Evolutionary conservation across 2,113 vertebrate species (phyloP), one percentile per base, ranked within the genome.

Genomic region (Notothenia rossii): DNA sequence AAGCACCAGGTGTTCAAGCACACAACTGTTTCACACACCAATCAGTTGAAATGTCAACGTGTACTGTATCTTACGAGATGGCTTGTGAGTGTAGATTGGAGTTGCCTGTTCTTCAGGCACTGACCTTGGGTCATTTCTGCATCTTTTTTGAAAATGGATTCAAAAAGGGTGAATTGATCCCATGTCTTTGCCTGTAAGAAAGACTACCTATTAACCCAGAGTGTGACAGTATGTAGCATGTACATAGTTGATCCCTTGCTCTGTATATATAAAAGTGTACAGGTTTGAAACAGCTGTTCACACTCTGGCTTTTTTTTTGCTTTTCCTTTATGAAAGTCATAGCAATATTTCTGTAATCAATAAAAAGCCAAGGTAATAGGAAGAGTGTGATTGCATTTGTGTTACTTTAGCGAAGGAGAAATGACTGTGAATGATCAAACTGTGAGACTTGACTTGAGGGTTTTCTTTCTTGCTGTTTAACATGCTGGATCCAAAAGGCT

Each of bases 321-420:
- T 78, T 92, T 86, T 91, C 79, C 90, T 89, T 84, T 61, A 61
- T 89, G 55, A 89, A 88, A 88, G 65, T 89, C 87, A 90, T 85
- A 94, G 93, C 92, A 94, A 94, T 94, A 94, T 93, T 93, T 92
- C 88, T 91, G 86, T 91, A 85, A 92, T 81, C 78, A 88, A 89
- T 90, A 50, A 87, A 88, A 92, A 86, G 88, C 88, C 91, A 91
- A 80, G 85, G 75, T 85, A 83, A 84, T 71, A 64, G 75, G 76
- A 83, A 77, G 62, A 73, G 55, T 71, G 70, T 82, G 83, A 79
- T 77, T 89, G 68, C 29, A 62, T 72, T 74, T 74, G 71, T 85
- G 74, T 82, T 85, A 61, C 63, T 81, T 83, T 77, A 67, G 69
- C 54, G 73, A 70, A 59, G 60, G 69, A 75, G 68, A 66, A 36